A percentile compares a stretch with the other conserved stretches of the same genome.
These are phyloP conservation scores for Notolabrus celidotus DNA, from an alignment of 2,797 vertebrate genomes.

Conservation along the genomic window DNA sequence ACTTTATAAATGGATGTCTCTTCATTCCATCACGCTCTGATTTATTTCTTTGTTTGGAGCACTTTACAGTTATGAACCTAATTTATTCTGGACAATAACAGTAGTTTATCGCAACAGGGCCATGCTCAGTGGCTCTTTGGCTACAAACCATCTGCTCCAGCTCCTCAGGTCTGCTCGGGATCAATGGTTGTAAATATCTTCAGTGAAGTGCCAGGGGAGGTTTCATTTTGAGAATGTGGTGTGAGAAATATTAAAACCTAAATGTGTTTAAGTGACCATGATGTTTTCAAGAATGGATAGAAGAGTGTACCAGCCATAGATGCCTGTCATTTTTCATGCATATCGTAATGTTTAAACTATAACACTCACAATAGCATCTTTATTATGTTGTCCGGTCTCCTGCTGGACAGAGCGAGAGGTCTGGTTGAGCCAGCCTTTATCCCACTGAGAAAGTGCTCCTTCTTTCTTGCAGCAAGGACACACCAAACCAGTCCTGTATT, in stretches of 20 bases:
- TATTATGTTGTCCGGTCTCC: background rate
- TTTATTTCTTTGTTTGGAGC: constrained; percentile 66
- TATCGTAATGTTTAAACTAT: too few species aligned
- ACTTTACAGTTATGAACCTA: constrained; percentile 71
- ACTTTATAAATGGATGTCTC: constrained; percentile 61
- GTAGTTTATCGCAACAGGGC: constrained; percentile 70
- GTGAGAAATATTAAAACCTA: constrained; percentile 34
- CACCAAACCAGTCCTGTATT: background rate
- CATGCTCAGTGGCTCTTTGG: constrained; percentile 66
- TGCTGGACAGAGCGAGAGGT: background rate
- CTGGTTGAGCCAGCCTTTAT: constrained; percentile 4
- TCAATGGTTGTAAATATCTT: constrained; percentile 73
- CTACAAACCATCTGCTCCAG: constrained; percentile 73
- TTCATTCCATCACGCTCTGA: constrained; percentile 59
- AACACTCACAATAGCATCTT: too few species aligned
- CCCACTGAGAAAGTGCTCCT: background rate
- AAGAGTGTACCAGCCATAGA: constrained; percentile 1
- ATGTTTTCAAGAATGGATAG: background rate
- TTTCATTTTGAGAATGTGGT: constrained; percentile 43
- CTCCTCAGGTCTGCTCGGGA: constrained; percentile 48
- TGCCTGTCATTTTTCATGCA: background rate
- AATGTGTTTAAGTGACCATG: constrained; percentile 31
- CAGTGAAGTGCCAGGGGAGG: constrained; percentile 31
- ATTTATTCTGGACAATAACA: constrained; percentile 77
- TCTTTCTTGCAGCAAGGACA: background rate